phyloP scores from a whole-genome alignment of 2,113 vertebrate genomes.

The Amazona guildingii region DNA sequence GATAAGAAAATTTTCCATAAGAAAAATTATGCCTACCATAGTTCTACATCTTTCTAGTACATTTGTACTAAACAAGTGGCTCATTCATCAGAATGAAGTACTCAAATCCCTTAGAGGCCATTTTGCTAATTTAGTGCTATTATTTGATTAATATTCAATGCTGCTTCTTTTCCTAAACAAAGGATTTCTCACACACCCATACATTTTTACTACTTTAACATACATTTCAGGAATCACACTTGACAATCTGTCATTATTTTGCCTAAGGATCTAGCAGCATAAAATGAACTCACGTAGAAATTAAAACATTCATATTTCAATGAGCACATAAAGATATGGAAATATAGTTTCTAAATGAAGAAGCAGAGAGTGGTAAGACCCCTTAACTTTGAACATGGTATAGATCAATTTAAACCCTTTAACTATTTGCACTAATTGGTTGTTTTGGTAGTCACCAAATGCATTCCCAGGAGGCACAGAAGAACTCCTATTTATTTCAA shows the following conservation, averaged over 20 bases:
- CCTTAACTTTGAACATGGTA: not conserved
- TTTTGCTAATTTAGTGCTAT: conserved; percentile 27
- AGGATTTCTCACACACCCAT: not conserved
- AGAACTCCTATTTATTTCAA: not conserved
- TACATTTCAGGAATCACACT: not conserved
- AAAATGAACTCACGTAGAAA: not conserved
- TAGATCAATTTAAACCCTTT: not conserved
- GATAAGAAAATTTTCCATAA: not conserved
- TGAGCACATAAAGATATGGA: not conserved
- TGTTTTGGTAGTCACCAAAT: not conserved
- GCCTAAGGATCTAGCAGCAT: not conserved
- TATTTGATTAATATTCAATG: conserved; percentile 11
- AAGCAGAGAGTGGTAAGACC: not conserved
- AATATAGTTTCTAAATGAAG: not conserved
- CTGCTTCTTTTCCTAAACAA: conserved; percentile 9
- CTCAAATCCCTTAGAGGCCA: conserved; percentile 22
- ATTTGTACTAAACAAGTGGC: conserved; percentile 26
- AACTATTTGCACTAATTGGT: not conserved
- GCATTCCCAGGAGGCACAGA: not conserved
- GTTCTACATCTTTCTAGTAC: not conserved
- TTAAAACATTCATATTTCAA: not conserved
- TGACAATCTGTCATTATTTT: not conserved
- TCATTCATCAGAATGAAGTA: conserved; percentile 30
- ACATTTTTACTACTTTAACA: not conserved
- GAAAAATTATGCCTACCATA: conserved; percentile 18